Conservation (phyloP, 35 echinoderm and acorn worm species). For the Lytechinus pictus region DNA sequence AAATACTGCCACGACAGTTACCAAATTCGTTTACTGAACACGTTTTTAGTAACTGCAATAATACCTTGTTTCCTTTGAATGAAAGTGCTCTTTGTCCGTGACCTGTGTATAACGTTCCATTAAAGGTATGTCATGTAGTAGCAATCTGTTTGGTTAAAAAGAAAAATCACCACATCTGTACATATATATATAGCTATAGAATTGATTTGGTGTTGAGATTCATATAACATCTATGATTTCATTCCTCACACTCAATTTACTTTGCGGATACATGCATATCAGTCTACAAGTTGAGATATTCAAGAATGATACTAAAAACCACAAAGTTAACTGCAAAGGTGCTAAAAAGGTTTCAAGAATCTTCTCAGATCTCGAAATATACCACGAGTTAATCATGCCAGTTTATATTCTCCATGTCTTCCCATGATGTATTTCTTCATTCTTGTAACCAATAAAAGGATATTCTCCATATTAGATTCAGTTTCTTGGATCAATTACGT, state of each 20-base stretch:
- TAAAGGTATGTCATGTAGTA: not conserved
- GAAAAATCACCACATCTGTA: no score
- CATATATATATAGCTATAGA: no score
- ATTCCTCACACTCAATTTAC: not conserved
- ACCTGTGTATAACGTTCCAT: not conserved
- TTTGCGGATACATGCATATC: not conserved
- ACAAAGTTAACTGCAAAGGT: not conserved
- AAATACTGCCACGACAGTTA: not conserved
- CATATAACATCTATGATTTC: not conserved
- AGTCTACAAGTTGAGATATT: not conserved
- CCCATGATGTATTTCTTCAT: not conserved
- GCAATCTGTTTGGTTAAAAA: no score
- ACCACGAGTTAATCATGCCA: not conserved
- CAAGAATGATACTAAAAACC: not conserved
- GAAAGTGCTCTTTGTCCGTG: not conserved
- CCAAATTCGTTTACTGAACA: not conserved
- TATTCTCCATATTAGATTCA: no score
- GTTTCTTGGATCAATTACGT: no score
- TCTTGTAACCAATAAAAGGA: not conserved
- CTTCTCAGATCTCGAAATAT: not conserved
- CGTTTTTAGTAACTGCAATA: not conserved
- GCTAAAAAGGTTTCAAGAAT: not conserved
- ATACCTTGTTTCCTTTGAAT: not conserved
- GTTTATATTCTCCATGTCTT: not conserved
- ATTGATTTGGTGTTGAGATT: no score